Base-by-base conservation (phyloP, 2,888 invertebrate genomes). In the Hyposoter dolosus region DNA sequence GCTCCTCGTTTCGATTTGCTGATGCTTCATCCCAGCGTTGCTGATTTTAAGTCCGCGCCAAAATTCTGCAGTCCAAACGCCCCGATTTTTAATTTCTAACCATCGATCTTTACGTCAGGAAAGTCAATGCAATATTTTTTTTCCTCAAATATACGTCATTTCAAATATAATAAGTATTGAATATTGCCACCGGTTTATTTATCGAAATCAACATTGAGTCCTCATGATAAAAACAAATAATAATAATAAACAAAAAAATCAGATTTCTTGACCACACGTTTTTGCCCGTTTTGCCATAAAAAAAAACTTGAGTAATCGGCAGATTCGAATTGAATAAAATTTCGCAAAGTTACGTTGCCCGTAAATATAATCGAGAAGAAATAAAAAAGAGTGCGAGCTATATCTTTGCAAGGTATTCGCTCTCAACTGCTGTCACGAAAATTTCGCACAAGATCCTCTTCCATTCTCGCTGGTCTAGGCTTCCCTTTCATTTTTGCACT, bases 11-110 rank as follows among this genome's bases (percentile, higher is more conserved):
- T 68, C 50, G 66, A 35, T 72, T 68, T 56, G 71, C 63, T 68
- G 32, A 65, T 56, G 47, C 68, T 45, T 40, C 10, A 6, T 47
- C 35, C 76, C 72, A 60, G 63, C 69, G 75, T 43, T 69, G 43
- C 80, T 84, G 84, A 76, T 84, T 76, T 71, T 71, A 76, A 71
- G 43, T 12, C 23, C 53, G 60, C 60, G 65, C 53, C 35, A 71
- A 80, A 80, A 65, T 76, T 76, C 74, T 66, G 66, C 74, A 56
- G 40, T 56, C 53, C 28, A 53, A 23, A 50, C 63, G 23, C 45
- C 47, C 32, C 32, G 15, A 15, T 66, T 71, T 60, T 47, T 53
- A 50, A 74, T 72, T 72, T 72, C 50, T 66, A 40, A 74, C 74
- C 53, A 74, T 74, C 69, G 35, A 79, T 79, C 79, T 79, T 71